A percentile compares a stretch with the other conserved stretches of the same genome.
Evolutionary conservation across 2,113 vertebrate species (phyloP).

Genomic region (Falco punctatus): DNA sequence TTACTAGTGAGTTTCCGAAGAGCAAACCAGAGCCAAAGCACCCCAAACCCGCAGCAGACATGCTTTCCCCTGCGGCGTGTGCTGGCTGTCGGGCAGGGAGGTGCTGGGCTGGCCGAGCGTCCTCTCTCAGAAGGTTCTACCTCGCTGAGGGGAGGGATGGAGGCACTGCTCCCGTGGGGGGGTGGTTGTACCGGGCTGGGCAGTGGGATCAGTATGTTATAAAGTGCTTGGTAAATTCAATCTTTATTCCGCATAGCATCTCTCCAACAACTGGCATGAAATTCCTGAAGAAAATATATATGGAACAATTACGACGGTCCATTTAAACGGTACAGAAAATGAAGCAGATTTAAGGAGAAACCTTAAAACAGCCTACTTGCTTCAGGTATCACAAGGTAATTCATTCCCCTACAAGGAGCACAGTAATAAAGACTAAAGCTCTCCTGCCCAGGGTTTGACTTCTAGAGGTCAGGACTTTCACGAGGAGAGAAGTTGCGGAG

Average conservation of each 20-base stretch:
- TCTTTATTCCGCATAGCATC: neutral
- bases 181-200: neutral
- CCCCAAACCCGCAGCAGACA: neutral
- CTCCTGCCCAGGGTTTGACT: neutral
- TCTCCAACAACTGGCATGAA: neutral
- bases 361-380: neutral
- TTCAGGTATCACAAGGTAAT: conserved; percentile 30
- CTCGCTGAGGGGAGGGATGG: neutral
- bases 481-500: neutral
- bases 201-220: neutral
- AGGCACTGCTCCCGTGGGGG: neutral
- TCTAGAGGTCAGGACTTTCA: conserved; percentile 11
- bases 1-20: neutral
- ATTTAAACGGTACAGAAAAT: neutral
- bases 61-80: rapidly evolving
- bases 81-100: neutral
- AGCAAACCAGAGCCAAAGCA: neutral
- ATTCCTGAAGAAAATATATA: neutral
- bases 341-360: conserved; percentile 36
- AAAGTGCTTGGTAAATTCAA: neutral
- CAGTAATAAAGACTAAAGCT: conserved; percentile 20
- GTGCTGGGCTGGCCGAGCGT: neutral
- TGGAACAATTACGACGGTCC: neutral
- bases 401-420: neutral
- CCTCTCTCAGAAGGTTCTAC: neutral